These are phyloP conservation scores for Congeria kusceri DNA, from an alignment of 2,888 invertebrate species.

Conservation along the genomic window DNA sequence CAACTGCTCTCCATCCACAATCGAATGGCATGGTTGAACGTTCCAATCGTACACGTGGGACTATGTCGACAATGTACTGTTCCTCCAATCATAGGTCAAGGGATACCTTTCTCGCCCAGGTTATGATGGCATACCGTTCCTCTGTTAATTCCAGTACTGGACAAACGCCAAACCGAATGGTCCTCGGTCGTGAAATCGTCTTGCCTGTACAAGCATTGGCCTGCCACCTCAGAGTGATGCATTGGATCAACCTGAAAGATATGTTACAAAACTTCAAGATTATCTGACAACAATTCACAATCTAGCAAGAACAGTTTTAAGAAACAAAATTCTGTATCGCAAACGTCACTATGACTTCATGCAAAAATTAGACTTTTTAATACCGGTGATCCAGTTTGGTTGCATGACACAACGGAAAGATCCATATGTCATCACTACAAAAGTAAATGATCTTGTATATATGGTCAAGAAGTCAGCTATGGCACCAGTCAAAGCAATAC, in stretches of 20 bases:
- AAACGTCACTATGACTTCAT: background rate
- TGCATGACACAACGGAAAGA: background rate
- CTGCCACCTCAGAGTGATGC: conserved; percentile 2
- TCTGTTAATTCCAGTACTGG: conserved; percentile 14
- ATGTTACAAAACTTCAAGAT: conserved; percentile 9
- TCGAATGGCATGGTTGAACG: conserved; percentile 17
- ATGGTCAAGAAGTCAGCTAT: no score
- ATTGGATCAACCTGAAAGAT: background rate
- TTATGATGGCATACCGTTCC: conserved; percentile 15
- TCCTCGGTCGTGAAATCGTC: conserved; percentile 4
- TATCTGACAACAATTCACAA: background rate
- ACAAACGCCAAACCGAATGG: conserved; percentile 13
- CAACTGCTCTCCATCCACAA: conserved; percentile 5
- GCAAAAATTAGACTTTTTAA: background rate
- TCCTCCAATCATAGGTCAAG: conserved; percentile 6
- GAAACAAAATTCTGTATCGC: background rate
- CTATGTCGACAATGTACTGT: conserved; percentile 16
- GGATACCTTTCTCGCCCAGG: conserved; percentile 15
- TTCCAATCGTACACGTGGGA: conserved; percentile 2
- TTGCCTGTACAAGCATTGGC: conserved; percentile 14
- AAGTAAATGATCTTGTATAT: no score
- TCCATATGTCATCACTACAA: no score
- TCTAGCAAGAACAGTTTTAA: conserved; percentile 7
- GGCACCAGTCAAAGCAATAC: no score
- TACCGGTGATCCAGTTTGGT: background rate